phyloP scores from a whole-genome alignment of 1,140 invertebrate species.

The Macrotrachela quadricornifera region DNA sequence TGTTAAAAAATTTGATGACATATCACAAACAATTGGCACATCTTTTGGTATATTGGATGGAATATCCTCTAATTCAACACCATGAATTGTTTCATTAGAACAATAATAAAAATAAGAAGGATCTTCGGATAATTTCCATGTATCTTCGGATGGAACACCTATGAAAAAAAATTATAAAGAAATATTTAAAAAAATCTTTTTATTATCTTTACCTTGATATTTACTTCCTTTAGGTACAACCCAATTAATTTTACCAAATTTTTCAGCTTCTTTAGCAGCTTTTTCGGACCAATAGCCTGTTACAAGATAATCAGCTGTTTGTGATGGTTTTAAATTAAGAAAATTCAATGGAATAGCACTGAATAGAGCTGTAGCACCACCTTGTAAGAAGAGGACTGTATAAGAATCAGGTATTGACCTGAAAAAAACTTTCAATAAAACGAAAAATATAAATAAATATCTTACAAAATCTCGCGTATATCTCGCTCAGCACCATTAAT shows the following conservation, averaged over 20 bases:
- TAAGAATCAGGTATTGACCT: conserved; percentile 61
- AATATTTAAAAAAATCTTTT: background rate
- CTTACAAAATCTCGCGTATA: conserved; percentile 51
- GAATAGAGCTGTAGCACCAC: conserved; percentile 79
- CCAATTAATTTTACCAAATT: conserved; percentile 74
- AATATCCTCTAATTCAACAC: conserved; percentile 63
- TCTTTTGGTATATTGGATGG: conserved; percentile 46
- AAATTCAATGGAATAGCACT: conserved; percentile 76
- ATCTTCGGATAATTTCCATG: conserved; percentile 52
- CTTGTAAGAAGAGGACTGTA: conserved; percentile 74
- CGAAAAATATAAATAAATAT: too few species aligned
- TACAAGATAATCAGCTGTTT: conserved; percentile 34
- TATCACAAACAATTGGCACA: conserved; percentile 42
- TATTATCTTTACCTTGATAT: conserved; percentile 41
- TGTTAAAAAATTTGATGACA: conserved; percentile 30
- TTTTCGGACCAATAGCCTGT: conserved; percentile 73
- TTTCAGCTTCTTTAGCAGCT: conserved; percentile 77
- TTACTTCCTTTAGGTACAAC: conserved; percentile 58
- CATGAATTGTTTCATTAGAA: conserved; percentile 87
- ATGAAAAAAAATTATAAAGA: conserved; percentile 10
- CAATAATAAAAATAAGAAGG: conserved; percentile 93
- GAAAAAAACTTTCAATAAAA: too few species aligned
- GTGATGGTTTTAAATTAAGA: conserved; percentile 32
- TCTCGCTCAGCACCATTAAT: conserved; percentile 51
- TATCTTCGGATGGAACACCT: conserved; percentile 24